Evolutionary conservation across 2,888 invertebrate species (phyloP).

Genomic region (Deroplatys truncata): DNA sequence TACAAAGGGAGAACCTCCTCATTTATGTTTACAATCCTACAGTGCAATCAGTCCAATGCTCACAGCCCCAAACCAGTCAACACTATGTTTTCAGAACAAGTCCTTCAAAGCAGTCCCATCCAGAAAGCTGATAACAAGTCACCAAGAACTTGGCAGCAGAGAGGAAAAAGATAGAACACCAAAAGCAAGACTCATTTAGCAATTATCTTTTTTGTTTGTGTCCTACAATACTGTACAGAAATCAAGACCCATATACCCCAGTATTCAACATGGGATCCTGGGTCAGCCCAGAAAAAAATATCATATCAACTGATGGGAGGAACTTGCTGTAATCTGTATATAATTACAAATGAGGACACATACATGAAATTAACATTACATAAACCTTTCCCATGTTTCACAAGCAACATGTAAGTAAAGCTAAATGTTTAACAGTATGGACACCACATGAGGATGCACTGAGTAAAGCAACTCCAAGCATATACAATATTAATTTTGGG

Average conservation of each 20-base stretch:
- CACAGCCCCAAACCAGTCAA: slow-evolving; percentile 5
- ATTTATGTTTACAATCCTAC: not conserved
- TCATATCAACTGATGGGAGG: not conserved
- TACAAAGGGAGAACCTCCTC: not conserved
- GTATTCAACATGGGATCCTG: no score
- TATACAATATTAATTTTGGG: not conserved
- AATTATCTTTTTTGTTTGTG: not conserved
- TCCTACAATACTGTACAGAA: not conserved
- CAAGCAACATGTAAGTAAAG: not conserved
- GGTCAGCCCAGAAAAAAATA: no score
- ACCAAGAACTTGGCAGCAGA: not conserved
- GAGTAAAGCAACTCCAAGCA: not conserved
- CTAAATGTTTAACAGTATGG: not conserved
- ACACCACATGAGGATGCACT: not conserved
- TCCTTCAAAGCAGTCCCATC: not conserved
- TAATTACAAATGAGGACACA: not conserved
- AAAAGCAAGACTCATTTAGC: not conserved
- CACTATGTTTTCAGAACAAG: not conserved
- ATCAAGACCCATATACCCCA: no score
- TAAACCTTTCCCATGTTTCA: not conserved
- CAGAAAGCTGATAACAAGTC: slow-evolving; percentile 3
- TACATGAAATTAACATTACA: not conserved
- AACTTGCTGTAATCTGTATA: not conserved
- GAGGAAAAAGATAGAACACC: not conserved
- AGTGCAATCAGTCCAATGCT: not conserved